phyloP scores from a whole-genome alignment of 2,797 vertebrate species.

The Falco peregrinus region DNA sequence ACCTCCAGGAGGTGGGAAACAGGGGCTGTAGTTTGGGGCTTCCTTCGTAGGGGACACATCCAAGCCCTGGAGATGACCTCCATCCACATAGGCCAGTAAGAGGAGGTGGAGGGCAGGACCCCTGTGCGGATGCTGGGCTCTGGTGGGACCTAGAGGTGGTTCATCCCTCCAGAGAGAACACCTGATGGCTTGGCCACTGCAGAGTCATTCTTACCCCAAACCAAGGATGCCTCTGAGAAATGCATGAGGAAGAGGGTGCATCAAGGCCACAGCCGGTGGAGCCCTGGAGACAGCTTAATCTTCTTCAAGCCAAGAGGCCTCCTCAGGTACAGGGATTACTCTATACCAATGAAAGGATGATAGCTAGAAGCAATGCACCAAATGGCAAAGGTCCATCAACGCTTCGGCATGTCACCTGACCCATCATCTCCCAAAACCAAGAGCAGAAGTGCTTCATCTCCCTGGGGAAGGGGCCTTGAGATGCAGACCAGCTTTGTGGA shows the following conservation, averaged over 20 bases:
- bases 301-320: neutral
- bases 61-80: neutral
- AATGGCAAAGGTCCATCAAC: neutral
- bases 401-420: fast-evolving
- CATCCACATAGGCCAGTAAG: fast-evolving
- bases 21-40: neutral
- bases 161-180: too few relatives aligned
- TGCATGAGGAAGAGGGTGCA: neutral
- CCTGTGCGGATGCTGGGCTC: too few relatives aligned
- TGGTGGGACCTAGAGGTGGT: neutral
- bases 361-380: fast-evolving
- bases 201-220: neutral
- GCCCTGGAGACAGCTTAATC: neutral
- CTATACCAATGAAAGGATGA: neutral
- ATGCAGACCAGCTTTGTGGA: neutral
- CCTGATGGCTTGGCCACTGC: neutral
- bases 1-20: fast-evolving
- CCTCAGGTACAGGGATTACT: neutral
- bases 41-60: fast-evolving
- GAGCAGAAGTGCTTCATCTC: neutral
- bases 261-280: neutral
- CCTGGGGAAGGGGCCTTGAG: neutral
- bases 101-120: neutral
- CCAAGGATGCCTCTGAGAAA: neutral
- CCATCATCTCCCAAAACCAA: neutral